Percentiles rank a stretch among this genome's conserved stretches.
phyloP scores from a whole-genome alignment of 2,113 vertebrate species.

The Galbula dea region DNA sequence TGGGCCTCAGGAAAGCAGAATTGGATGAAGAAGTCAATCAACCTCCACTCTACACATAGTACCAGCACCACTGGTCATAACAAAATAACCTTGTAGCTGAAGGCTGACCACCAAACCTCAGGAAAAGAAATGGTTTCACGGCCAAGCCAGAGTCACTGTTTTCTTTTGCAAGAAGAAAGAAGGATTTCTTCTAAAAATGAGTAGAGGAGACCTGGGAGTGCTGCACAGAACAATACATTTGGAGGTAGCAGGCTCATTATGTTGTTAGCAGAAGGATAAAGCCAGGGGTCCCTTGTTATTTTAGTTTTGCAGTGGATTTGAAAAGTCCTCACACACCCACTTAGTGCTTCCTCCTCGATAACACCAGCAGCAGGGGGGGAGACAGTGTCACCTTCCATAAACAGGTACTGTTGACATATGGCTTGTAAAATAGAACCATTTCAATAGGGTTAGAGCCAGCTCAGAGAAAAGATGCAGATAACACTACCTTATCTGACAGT shows the following conservation, averaged over 20 bases:
- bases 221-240: background rate
- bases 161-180: background rate
- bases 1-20: background rate
- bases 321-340: slow-evolving; percentile 65
- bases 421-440: slow-evolving; percentile 59
- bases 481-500: slow-evolving; percentile 43
- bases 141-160: background rate
- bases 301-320: slow-evolving; percentile 46
- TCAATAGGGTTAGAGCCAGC: slow-evolving; percentile 32
- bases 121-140: background rate
- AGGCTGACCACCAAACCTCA: background rate
- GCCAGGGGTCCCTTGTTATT: slow-evolving; percentile 39
- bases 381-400: slow-evolving; percentile 66
- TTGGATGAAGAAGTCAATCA: background rate
- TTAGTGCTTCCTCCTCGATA: slow-evolving; percentile 78
- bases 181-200: background rate
- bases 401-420: slow-evolving; percentile 69
- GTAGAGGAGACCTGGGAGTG: slow-evolving; percentile 21
- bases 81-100: background rate
- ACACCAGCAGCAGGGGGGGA: slow-evolving; percentile 48
- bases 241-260: background rate
- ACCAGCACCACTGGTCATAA: background rate
- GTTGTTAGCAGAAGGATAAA: background rate
- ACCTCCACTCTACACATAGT: fast-evolving
- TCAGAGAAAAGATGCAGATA: slow-evolving; percentile 39